Evolutionary conservation across 2,797 vertebrate species (phyloP).

Genomic region (Ispidina lecontei): DNA sequence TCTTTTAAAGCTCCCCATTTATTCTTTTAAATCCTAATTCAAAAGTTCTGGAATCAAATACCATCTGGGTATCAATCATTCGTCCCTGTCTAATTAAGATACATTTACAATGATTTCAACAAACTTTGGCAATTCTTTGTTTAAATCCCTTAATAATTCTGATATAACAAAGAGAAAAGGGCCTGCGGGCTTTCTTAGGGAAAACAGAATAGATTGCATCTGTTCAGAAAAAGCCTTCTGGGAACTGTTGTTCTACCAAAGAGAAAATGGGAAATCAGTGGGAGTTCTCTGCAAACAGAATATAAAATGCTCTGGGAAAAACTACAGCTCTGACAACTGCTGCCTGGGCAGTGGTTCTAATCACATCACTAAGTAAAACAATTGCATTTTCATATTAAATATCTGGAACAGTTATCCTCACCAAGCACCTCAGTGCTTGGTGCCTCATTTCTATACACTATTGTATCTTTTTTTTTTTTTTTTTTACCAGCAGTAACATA

Average conservation of each 20-base stretch:
- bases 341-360: not conserved
- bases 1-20: not conserved
- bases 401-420: not conserved
- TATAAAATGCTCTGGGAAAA: not conserved
- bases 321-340: not conserved
- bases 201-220: constrained; percentile 10
- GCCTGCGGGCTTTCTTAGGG: not conserved
- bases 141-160: not conserved
- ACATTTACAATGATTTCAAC: not conserved
- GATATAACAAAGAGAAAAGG: not conserved
- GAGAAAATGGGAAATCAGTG: constrained; percentile 18
- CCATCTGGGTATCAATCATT: not conserved
- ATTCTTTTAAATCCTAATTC: not conserved
- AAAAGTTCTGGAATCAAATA: constrained; percentile 5
- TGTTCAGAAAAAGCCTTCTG: constrained; percentile 21
- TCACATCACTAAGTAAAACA: not conserved
- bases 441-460: not conserved
- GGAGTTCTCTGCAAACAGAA: not conserved
- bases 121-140: not conserved
- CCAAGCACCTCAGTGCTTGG: not conserved
- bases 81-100: not conserved
- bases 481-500: not conserved
- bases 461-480: not conserved
- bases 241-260: not conserved
- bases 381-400: not conserved